Evolutionary conservation across 2,113 vertebrate species (phyloP), one percentile per base, ranked within the genome.

Genomic region (Xenus cinereus): DNA sequence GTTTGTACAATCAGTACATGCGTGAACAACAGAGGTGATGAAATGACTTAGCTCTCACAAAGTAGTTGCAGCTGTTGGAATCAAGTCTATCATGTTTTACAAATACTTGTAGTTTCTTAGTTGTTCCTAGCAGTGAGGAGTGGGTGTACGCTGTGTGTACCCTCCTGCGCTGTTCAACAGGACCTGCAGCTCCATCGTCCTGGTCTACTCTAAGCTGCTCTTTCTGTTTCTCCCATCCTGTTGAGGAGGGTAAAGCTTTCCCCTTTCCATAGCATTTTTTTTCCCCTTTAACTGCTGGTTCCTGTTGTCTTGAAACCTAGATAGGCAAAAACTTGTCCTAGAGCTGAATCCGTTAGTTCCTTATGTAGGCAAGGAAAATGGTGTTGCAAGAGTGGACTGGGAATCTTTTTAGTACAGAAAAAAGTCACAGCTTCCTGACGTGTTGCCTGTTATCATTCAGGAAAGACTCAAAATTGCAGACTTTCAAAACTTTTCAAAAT

Each of bases 401-500:
- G n/a, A 77, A 73, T 84, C 41, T 22, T 54, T 67, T 84, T 43
- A 64, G 64, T 53, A 63, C 24, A 10, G 9, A 60, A 51, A 78
- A 35, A 72, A 30, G 28, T 76, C 66, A 39, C 2, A 79, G 27
- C 45, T 88, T 95, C 64, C 63, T 93, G 28, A 67, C 51, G 35
- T 81, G 48, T 73, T 93, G 69, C 30, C 64, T 82, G 43, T 75
- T 90, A 35, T 14, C 45, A 39, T 41, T 85, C 41, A 73, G 71
- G 48, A 80, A 91, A 69, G 64, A 48, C 26, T 85, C 59, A 74
- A 82, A 85, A 77, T 85, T 85, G 22, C 71, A 77, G 79, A 39
- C n/a, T 24, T 24, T 81, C 27, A 72, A 35, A 84, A 62, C 28
- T 62, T 66, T 4, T 63, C 17, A 82, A 63, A 76, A 59, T 63